phyloP scores from a whole-genome alignment of 35 echinoderm and acorn worm genomes.

The Strongylocentrotus purpuratus region DNA sequence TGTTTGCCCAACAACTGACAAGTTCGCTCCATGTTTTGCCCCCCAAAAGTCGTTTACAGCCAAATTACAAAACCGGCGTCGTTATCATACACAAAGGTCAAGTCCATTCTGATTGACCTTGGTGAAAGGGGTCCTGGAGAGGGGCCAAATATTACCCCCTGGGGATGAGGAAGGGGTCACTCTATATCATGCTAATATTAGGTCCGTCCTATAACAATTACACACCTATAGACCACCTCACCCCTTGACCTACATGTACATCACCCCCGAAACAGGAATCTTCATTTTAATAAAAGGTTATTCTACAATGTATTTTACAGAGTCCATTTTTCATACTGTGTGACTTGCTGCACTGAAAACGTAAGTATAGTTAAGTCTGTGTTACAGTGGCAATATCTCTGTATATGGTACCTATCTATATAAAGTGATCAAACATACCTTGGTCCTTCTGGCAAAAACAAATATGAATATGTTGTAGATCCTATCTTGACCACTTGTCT shows the following conservation, averaged over 20 bases:
- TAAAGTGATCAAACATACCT: no score
- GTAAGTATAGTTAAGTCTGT: no score
- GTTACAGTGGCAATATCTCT: no score
- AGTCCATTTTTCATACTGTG: no score
- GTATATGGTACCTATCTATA: no score
- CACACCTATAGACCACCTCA: not conserved
- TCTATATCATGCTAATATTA: not conserved
- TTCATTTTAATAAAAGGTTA: not conserved
- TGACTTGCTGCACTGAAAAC: no score
- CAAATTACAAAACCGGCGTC: not conserved
- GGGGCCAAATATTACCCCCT: not conserved
- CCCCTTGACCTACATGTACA: not conserved
- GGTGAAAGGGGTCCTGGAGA: not conserved
- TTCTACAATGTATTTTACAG: no score
- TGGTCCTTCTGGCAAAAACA: no score
- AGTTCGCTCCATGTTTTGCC: not conserved
- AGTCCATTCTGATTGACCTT: not conserved
- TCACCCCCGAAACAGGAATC: not conserved
- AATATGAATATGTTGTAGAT: no score
- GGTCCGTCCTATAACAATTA: not conserved
- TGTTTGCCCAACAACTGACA: not conserved
- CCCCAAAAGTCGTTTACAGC: not conserved
- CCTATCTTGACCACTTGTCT: no score
- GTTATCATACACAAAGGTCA: not conserved
- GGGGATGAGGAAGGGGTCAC: not conserved